Conservation (phyloP, 2,888 invertebrate species). For the Megaustenia siamemsis region DNA sequence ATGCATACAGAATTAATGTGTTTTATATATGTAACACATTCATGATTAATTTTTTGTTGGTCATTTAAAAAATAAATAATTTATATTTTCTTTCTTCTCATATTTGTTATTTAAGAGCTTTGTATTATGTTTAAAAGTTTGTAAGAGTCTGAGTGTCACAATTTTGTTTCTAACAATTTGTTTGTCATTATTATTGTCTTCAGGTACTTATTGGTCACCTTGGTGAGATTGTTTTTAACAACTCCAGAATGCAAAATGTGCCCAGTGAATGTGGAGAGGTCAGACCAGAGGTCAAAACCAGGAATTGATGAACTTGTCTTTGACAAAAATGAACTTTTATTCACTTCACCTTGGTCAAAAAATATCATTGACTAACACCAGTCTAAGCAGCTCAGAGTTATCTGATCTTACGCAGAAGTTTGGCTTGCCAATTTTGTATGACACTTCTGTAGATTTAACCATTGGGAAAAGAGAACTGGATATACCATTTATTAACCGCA, state of each 20-base stretch:
- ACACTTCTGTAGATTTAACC: constrained; percentile 89
- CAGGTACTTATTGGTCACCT: constrained; percentile 92
- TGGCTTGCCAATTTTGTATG: constrained; percentile 91
- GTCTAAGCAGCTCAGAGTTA: constrained; percentile 51
- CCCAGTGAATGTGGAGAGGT: constrained; percentile 28
- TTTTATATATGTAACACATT: too few relatives aligned
- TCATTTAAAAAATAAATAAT: too few relatives aligned
- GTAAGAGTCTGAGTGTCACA: too few relatives aligned
- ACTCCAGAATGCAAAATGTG: constrained; percentile 59
- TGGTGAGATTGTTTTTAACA: constrained; percentile 87
- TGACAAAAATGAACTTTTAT: constrained; percentile 92
- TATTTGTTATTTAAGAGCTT: too few relatives aligned
- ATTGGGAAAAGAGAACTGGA: constrained; percentile 81
- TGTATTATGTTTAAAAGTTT: too few relatives aligned
- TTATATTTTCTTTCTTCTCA: too few relatives aligned
- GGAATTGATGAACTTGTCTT: constrained; percentile 83
- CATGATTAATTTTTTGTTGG: too few relatives aligned
- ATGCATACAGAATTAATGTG: too few relatives aligned
- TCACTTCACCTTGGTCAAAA: constrained; percentile 85
- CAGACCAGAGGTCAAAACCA: constrained; percentile 38
- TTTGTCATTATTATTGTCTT: background rate
- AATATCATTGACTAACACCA: constrained; percentile 24
- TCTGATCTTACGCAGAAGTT: constrained; percentile 56
- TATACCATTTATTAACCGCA: constrained; percentile 63
- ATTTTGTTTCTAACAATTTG: background rate